Evolutionary conservation across 2,113 vertebrate species (phyloP).

Genomic region (Holacanthus passer): DNA sequence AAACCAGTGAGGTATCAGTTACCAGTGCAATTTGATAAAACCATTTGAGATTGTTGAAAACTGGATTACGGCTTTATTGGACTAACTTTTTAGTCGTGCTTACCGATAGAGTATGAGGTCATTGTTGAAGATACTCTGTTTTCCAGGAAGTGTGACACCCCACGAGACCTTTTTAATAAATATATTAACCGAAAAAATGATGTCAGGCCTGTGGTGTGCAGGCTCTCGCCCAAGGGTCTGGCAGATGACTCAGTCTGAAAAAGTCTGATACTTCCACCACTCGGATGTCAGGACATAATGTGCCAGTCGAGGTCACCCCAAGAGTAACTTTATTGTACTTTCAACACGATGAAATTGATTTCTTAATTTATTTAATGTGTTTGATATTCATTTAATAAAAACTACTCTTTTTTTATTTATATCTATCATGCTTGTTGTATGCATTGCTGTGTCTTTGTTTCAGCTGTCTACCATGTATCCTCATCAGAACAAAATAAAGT

Average conservation of each 20-base stretch:
- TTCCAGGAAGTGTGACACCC: background rate
- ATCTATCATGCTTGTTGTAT: background rate
- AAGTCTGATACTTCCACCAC: background rate
- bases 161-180: background rate
- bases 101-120: background rate
- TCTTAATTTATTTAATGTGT: background rate
- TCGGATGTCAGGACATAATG: no score
- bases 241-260: background rate
- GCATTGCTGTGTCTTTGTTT: background rate
- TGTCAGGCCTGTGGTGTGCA: background rate
- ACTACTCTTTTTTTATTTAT: background rate
- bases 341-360: background rate
- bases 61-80: background rate
- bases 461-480: constrained; percentile 3
- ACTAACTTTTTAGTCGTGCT: background rate
- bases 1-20: background rate
- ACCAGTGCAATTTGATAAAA: background rate
- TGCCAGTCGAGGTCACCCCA: background rate
- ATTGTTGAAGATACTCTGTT: background rate
- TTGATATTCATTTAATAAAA: background rate
- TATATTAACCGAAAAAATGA: background rate
- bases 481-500: background rate
- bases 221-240: background rate
- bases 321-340: background rate
- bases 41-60: background rate